Percentiles rank a stretch among this genome's conserved stretches.
Conservation (phyloP, 2,797 vertebrate genomes). For the Agapornis canus region DNA sequence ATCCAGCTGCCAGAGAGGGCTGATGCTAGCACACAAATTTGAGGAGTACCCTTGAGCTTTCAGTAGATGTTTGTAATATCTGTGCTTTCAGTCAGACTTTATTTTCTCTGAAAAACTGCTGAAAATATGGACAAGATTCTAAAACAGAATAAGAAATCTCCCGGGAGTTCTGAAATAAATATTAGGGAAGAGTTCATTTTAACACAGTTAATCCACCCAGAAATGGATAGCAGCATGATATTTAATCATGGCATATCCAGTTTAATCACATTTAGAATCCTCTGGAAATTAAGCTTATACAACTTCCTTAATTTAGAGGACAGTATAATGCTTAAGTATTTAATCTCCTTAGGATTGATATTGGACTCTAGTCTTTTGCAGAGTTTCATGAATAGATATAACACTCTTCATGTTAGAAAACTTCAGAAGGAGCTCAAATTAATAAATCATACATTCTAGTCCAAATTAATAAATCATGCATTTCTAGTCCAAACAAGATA, state of each 20-base stretch:
- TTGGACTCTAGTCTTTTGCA: constrained; percentile 31
- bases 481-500: not conserved
- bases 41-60: not conserved
- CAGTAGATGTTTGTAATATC: not conserved
- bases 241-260: constrained; percentile 68
- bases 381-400: constrained; percentile 36
- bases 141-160: constrained; percentile 26
- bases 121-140: constrained; percentile 31
- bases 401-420: constrained; percentile 9
- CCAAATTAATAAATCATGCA: not conserved
- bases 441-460: not conserved
- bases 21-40: not conserved
- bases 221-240: constrained; percentile 73
- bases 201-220: constrained; percentile 68
- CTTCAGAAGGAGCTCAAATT: constrained; percentile 7
- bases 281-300: constrained; percentile 69
- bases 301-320: constrained; percentile 68
- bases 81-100: not conserved
- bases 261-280: constrained; percentile 73
- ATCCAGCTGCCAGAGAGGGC: not conserved
- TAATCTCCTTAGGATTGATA: constrained; percentile 70
- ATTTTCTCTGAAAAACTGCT: constrained; percentile 27
- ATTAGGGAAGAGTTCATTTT: constrained; percentile 67
- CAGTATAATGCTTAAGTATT: constrained; percentile 67
- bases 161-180: constrained; percentile 69